Conservation (phyloP, 2,113 vertebrate genomes). For the Carassius gibelio region DNA sequence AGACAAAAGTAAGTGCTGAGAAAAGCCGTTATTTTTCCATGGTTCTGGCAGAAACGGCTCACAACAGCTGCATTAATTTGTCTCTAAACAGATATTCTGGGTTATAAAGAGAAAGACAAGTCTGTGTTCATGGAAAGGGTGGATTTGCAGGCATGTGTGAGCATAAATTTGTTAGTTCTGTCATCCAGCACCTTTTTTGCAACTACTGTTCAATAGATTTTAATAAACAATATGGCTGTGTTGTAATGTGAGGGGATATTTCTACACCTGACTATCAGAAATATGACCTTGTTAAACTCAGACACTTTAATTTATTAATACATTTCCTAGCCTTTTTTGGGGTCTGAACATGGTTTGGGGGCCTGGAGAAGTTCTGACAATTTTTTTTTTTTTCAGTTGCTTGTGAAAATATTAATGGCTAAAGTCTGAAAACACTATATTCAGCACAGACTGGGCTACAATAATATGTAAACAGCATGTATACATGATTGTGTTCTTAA, state of each 20-base stretch:
- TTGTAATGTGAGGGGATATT: background rate
- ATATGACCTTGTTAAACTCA: background rate
- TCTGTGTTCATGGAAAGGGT: background rate
- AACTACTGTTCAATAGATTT: background rate
- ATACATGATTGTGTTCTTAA: too few relatives aligned
- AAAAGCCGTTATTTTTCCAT: background rate
- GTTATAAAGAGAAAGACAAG: background rate
- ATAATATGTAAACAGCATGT: too few relatives aligned
- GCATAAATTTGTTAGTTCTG: background rate
- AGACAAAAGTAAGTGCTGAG: slow-evolving; percentile 5
- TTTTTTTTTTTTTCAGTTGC: too few relatives aligned
- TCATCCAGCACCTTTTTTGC: background rate
- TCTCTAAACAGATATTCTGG: background rate
- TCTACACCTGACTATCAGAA: background rate
- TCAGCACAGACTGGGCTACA: too few relatives aligned
- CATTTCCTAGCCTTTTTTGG: background rate
- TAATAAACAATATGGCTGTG: background rate
- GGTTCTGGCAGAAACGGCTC: background rate
- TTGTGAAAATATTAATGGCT: too few relatives aligned
- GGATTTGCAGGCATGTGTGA: background rate
- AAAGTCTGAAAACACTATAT: too few relatives aligned
- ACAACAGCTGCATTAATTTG: slow-evolving; percentile 33
- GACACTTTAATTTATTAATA: background rate
- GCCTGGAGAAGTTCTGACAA: too few relatives aligned
- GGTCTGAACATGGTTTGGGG: too few relatives aligned